These are phyloP conservation scores for Gobius niger DNA, from an alignment of 2,113 vertebrate genomes.

Conservation along the genomic window DNA sequence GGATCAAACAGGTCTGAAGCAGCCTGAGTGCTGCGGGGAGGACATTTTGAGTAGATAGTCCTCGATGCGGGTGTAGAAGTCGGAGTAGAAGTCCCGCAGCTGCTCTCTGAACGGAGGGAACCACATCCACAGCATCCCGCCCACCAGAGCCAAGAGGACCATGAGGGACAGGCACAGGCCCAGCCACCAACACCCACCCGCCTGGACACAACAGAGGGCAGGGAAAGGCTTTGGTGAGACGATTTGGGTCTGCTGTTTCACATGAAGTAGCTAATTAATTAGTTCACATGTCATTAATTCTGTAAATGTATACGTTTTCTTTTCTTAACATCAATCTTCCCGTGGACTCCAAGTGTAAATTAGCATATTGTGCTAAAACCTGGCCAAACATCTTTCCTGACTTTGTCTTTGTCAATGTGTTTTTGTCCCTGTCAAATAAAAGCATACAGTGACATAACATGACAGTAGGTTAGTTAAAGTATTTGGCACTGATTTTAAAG, in stretches of 20 bases:
- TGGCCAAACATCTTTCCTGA: too few species aligned
- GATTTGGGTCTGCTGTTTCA: neutral
- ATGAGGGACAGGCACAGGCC: slow-evolving; percentile 54
- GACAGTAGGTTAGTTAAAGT: too few species aligned
- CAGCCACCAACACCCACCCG: slow-evolving; percentile 47
- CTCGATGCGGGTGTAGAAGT: slow-evolving; percentile 61
- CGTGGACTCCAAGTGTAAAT: too few species aligned
- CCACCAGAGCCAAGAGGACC: slow-evolving; percentile 20
- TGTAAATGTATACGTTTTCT: too few species aligned
- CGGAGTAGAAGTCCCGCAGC: slow-evolving; percentile 60
- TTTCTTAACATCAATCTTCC: too few species aligned
- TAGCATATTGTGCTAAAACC: too few species aligned
- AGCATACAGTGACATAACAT: too few species aligned
- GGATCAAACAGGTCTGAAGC: slow-evolving; percentile 75
- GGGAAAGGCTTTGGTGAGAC: neutral
- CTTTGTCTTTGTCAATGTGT: too few species aligned
- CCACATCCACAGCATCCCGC: slow-evolving; percentile 62
- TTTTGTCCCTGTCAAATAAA: too few species aligned
- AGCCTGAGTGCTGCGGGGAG: slow-evolving; percentile 55
- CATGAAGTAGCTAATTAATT: neutral
- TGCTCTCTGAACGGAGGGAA: slow-evolving; percentile 71
- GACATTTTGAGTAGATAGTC: slow-evolving; percentile 68
- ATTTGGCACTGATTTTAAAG: too few species aligned
- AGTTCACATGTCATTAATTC: too few species aligned
- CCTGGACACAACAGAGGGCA: slow-evolving; percentile 32